Evolutionary conservation across 2,888 invertebrate species (phyloP), one percentile per base, ranked within the genome.

Genomic region (Pristionchus exspectatus): DNA sequence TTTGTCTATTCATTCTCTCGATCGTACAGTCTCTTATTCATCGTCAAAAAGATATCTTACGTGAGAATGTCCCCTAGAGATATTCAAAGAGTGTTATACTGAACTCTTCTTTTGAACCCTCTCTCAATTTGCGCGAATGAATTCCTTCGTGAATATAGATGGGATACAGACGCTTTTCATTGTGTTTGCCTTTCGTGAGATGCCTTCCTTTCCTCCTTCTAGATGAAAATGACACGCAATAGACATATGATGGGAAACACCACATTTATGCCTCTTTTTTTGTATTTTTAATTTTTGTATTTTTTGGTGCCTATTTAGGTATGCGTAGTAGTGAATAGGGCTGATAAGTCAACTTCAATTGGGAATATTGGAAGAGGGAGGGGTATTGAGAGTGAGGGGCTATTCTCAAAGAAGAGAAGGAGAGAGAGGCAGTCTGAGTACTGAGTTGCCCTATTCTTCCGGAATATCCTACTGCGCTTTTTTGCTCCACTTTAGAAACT

Each of bases 371-470:
- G 44, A 72, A 72, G 77, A 44, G 44, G 44, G 44, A 50, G 44
- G 44, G 38, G 44, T 77, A 44, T 77, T 77, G 38, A 44, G 77
- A 33, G 77, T 44, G 77, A 44, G 77, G 77, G 77, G 77, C 72
- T 72, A 72, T 72, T 72, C 33, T n/a, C 72, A 72, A 27, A 30
- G 33, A 72, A 30, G 24, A 30, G 69, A 69, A 27, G 38, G 44
- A n/a, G 44, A 77, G 77, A 74, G 44, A 77, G 33, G 77, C 44
- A 24, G 44, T 33, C 38, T 77, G 44, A 44, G 44, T 44, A 21
- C 10, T 33, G 30, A 77, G 24, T 77, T 24, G 77, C n/a, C 44
- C 77, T 77, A 44, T 77, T 50, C 44, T 77, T 77, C 77, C 77
- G 38, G 24, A 21, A 24, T 69, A 69, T 69, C 21, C 77, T 44